phyloP scores from a whole-genome alignment of 2,888 invertebrate species.

The Watsonalla binaria region DNA sequence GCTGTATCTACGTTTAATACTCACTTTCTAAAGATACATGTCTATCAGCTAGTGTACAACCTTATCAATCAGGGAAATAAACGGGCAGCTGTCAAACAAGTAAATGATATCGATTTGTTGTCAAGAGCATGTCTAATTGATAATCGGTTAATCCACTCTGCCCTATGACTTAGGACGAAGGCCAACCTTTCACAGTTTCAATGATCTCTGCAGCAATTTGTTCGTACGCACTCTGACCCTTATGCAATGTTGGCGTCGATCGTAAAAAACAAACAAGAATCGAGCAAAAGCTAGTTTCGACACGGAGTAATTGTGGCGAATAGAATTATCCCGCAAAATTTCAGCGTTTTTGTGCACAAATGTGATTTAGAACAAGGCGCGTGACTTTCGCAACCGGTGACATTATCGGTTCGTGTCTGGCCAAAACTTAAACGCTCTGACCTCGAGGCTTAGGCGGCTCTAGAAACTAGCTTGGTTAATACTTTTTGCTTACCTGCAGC shows the following conservation, averaged over 20 bases:
- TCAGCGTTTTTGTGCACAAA: constrained; percentile 49
- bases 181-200: constrained; percentile 34
- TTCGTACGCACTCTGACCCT: constrained; percentile 44
- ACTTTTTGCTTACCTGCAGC: constrained; percentile 18
- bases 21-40: constrained; percentile 12
- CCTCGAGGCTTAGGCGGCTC: constrained; percentile 48
- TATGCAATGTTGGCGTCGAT: constrained; percentile 27
- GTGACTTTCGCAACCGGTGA: constrained; percentile 70
- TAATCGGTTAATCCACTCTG: constrained; percentile 23
- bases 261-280: constrained; percentile 37
- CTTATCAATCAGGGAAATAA: background rate
- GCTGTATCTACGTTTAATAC: constrained; percentile 35
- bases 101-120: background rate
- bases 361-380: constrained; percentile 56
- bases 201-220: constrained; percentile 24
- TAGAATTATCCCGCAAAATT: constrained; percentile 48
- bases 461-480: constrained; percentile 14
- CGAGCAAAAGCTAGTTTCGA: constrained; percentile 42
- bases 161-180: constrained; percentile 31
- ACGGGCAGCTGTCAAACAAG: background rate
- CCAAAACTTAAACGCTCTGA: constrained; percentile 64
- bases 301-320: constrained; percentile 42
- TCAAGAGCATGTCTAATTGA: constrained; percentile 2
- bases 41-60: background rate
- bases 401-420: constrained; percentile 66